Evolutionary conservation across 2,888 invertebrate genomes (phyloP).

Genomic region (Lithodes maja): DNA sequence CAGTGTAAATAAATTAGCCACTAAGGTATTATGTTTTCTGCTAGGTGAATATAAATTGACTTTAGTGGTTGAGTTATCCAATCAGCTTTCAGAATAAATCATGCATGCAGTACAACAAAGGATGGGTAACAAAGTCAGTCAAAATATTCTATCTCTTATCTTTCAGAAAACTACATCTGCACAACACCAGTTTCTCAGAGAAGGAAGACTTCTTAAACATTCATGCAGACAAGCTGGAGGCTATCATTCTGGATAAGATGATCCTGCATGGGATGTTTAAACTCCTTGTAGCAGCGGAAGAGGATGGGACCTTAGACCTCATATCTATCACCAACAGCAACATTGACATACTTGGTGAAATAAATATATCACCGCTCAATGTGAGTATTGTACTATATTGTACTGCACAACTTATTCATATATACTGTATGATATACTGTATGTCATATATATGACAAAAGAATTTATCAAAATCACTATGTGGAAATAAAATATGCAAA

Average conservation of each 20-base stretch:
- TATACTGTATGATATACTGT: too few species aligned
- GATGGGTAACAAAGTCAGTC: too few species aligned
- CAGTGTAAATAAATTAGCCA: too few species aligned
- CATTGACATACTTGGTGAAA: conserved; percentile 38
- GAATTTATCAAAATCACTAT: too few species aligned
- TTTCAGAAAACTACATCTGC: background rate
- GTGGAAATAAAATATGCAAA: too few species aligned
- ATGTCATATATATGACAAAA: too few species aligned
- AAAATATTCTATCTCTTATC: background rate
- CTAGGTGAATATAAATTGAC: too few species aligned
- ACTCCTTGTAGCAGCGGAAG: conserved; percentile 27
- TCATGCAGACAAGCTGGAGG: conserved; percentile 43
- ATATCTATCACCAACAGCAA: conserved; percentile 36
- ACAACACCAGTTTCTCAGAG: background rate
- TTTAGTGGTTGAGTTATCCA: too few species aligned
- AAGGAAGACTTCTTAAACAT: conserved; percentile 33
- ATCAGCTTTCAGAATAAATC: too few species aligned
- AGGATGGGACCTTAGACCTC: background rate
- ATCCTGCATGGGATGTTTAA: conserved; percentile 18
- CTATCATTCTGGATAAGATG: conserved; percentile 23
- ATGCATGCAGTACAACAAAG: too few species aligned
- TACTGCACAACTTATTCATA: too few species aligned
- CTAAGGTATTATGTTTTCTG: too few species aligned
- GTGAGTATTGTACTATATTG: conserved; percentile 18
- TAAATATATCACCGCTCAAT: conserved; percentile 40